These are phyloP conservation scores for Scaptomyza cyrtandrae DNA, from an alignment of 2,888 invertebrate species.

Conservation along the genomic window DNA sequence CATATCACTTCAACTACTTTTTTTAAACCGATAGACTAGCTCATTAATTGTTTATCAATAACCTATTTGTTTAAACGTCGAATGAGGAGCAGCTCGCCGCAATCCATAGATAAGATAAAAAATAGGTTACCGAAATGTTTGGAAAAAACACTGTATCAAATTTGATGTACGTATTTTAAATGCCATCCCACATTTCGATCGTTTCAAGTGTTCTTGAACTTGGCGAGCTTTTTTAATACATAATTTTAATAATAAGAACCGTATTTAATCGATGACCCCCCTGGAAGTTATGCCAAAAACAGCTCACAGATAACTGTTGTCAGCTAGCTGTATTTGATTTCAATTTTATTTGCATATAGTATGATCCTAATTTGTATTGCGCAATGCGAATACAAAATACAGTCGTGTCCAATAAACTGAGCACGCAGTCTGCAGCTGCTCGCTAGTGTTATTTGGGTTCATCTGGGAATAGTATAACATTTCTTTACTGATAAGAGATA, in stretches of 20 bases:
- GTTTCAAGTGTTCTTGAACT: slow-evolving; percentile 8
- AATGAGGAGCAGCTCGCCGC: too few species aligned
- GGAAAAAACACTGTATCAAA: too few species aligned
- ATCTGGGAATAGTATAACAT: slow-evolving; percentile 23
- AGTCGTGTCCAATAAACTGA: slow-evolving; percentile 23
- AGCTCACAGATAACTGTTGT: slow-evolving; percentile 25
- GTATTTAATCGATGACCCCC: slow-evolving; percentile 14
- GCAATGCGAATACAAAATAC: slow-evolving; percentile 21
- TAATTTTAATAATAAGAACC: slow-evolving; percentile 1
- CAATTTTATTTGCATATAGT: too few species aligned
- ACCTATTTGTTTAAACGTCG: too few species aligned
- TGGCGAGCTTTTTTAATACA: slow-evolving; percentile 2
- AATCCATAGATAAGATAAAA: slow-evolving; percentile 30
- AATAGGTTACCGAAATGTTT: not conserved
- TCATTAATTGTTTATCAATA: too few species aligned
- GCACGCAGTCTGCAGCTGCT: slow-evolving; percentile 52
- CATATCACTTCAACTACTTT: too few species aligned
- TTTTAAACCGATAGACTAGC: too few species aligned
- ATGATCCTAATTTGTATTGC: slow-evolving; percentile 19
- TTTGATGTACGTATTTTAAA: too few species aligned
- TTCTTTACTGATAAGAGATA: slow-evolving; percentile 55
- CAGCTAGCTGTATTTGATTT: slow-evolving; percentile 22
- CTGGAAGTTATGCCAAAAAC: not conserved
- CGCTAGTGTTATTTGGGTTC: slow-evolving; percentile 28
- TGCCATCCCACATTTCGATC: not conserved